Evolutionary conservation across 2,113 vertebrate species (phyloP).

Genomic region (Capreolus pygargus): DNA sequence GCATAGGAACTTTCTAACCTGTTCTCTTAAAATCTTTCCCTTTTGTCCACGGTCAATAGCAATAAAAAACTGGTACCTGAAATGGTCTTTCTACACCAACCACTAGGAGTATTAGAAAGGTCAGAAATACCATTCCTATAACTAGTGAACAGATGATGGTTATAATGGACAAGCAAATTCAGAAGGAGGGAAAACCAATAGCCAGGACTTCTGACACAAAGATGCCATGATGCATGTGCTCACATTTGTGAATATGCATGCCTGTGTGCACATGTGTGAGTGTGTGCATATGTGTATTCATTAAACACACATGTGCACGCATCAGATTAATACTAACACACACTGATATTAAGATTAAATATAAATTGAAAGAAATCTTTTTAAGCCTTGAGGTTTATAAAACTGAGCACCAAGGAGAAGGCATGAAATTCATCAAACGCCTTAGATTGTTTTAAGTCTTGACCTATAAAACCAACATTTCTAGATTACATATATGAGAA

Average conservation of each 20-base stretch:
- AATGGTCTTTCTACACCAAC: background rate
- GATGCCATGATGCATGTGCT: accelerated
- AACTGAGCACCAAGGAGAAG: background rate
- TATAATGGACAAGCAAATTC: background rate
- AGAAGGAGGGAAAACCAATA: background rate
- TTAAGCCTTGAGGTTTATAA: background rate
- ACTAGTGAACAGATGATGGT: background rate
- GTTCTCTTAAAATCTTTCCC: background rate
- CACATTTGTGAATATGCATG: background rate
- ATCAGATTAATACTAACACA: background rate
- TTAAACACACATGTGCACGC: background rate
- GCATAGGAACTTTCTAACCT: background rate
- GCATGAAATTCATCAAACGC: background rate
- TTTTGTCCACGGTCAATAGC: background rate
- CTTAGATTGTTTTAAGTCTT: background rate
- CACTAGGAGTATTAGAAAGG: background rate
- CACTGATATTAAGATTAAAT: background rate
- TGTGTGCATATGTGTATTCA: background rate
- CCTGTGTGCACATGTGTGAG: background rate
- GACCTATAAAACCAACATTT: background rate
- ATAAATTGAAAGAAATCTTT: background rate
- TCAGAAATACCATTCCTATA: background rate
- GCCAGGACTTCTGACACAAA: background rate
- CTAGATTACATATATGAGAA: background rate
- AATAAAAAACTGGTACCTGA: background rate